Evolutionary conservation across 1,140 invertebrate species (phyloP), one percentile per base, ranked within the genome.

Genomic region (Ceratosolen fusciceps): DNA sequence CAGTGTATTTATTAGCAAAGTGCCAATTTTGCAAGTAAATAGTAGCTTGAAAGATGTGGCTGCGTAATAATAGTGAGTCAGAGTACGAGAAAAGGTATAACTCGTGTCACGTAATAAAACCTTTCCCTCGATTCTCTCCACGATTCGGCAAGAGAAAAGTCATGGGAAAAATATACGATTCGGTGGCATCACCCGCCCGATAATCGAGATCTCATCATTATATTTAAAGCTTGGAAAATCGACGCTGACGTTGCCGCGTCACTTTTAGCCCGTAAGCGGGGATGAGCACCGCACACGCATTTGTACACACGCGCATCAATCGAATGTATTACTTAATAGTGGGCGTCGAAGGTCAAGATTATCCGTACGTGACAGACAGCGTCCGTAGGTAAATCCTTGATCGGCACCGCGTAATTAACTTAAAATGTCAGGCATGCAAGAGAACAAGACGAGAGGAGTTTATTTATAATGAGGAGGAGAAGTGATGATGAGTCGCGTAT

Each of bases 331-430:
- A 58, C 19, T 37, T 19, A 54, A 8, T 52, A 37, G 77, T 79
- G 77, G 77, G 77, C 31, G 77, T 37, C 60, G 56, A 73, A 79
- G 77, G 77, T 79, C 77, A 73, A 56, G 68, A 73, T 73, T 79
- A 73, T 79, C 67, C 54, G 68, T 52, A 10, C 62, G 56, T 72
- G 54, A 78, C 68, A 78, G 54, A 78, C 68, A 78, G 68, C 68
- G 72, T 78, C 75, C 68, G 68, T 39, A 37, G 31, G 67, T 16
- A 10, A 39, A 72, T 60, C 76, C 76, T 78, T 78, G 76, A 77
- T 58, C 26, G 12, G 10, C 24, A 37, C 8, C 26, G 39, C 68
- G 49, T 60, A 77, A 77, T 70, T 67, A 52, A 58, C 34, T 77
- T 54, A 12, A 73, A 73, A 73, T 10, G 21, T 34, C n/a, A n/a